Conservation (phyloP, 2,113 vertebrate genomes). For the Nycticryphes semicollaris region DNA sequence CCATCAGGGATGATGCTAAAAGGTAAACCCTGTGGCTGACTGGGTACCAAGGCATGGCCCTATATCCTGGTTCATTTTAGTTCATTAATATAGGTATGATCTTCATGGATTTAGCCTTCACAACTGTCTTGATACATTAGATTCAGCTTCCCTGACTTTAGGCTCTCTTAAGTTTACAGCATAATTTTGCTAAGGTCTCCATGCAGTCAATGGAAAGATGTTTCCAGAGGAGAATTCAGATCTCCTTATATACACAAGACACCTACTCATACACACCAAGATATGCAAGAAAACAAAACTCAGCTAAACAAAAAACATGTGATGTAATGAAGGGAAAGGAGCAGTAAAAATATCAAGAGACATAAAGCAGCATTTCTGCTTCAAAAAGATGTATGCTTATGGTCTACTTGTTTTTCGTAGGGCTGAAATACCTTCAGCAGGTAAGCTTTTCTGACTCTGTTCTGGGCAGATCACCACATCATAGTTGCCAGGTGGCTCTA, state of each 20-base stretch:
- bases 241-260: neutral
- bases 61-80: neutral
- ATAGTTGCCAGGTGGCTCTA: conserved; percentile 11
- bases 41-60: neutral
- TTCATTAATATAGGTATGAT: neutral
- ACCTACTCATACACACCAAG: neutral
- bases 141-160: neutral
- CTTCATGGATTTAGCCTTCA: neutral
- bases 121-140: neutral
- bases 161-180: neutral
- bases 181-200: neutral
- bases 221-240: neutral
- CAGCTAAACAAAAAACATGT: neutral
- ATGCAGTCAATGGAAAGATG: neutral
- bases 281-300: neutral
- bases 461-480: neutral
- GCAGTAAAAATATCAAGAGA: neutral
- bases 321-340: neutral
- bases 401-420: neutral
- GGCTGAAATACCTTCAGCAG: neutral
- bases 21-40: neutral
- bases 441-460: neutral
- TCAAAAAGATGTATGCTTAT: neutral
- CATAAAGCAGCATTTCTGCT: neutral
- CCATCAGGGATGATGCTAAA: neutral